Percentiles rank a stretch among this genome's conserved stretches.
These are phyloP conservation scores for Eclectus roratus DNA, from an alignment of 2,113 vertebrate species.

Conservation along the genomic window DNA sequence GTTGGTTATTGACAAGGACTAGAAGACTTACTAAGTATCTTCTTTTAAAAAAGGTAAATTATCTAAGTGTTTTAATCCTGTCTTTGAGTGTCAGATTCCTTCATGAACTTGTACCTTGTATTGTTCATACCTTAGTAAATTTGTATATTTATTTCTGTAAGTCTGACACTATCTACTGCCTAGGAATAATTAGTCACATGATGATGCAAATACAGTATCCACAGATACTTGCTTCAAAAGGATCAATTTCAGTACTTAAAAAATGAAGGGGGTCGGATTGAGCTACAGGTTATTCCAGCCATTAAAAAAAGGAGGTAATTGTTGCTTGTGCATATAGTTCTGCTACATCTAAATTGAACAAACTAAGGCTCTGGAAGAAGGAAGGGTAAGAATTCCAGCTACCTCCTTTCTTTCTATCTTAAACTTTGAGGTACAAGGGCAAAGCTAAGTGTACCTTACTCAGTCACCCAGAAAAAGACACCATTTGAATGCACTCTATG, in stretches of 20 bases:
- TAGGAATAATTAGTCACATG: neutral
- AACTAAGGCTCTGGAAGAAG: neutral
- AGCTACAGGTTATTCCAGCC: neutral
- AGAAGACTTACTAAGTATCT: neutral
- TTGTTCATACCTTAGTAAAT: neutral
- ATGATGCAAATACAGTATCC: neutral
- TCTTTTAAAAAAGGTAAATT: neutral
- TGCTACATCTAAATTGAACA: neutral
- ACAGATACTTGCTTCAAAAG: neutral
- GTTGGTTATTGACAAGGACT: neutral
- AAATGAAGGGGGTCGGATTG: neutral
- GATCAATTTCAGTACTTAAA: neutral
- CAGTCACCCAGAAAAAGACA: conserved; percentile 45
- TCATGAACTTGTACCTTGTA: neutral
- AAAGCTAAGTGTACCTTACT: conserved; percentile 12
- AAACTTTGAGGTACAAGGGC: conserved; percentile 3
- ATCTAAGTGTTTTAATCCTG: neutral
- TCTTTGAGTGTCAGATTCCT: neutral
- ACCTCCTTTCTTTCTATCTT: neutral
- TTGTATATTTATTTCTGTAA: neutral
- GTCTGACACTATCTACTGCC: neutral
- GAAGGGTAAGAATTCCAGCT: conserved; percentile 2
- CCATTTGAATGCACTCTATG: conserved; percentile 37
- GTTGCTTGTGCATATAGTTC: neutral
- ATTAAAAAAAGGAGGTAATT: neutral